These are phyloP conservation scores for Myanophis thanlyinensis DNA, from an alignment of 2,113 vertebrate species.

Conservation along the genomic window DNA sequence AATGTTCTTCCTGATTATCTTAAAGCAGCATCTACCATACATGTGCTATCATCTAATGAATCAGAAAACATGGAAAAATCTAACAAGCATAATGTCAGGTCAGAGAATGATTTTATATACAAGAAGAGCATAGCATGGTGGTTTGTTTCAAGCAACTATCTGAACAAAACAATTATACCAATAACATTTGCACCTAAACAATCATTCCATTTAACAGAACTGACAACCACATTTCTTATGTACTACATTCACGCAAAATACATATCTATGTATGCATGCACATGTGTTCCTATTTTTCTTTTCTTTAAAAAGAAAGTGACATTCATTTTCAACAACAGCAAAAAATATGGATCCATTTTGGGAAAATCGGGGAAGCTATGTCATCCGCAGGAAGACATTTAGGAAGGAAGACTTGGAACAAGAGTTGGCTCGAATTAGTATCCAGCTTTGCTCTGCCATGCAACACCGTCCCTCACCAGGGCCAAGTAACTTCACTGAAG, in stretches of 20 bases:
- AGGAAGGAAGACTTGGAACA: background rate
- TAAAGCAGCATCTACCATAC: background rate
- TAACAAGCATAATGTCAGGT: background rate
- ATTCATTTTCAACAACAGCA: background rate
- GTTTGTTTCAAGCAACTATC: background rate
- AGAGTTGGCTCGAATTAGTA: background rate
- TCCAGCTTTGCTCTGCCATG: background rate
- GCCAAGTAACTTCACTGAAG: background rate
- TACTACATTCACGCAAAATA: background rate
- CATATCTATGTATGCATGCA: background rate
- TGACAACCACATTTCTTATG: background rate
- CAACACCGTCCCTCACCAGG: background rate
- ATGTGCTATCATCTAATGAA: background rate
- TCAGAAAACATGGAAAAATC: background rate
- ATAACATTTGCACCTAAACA: background rate
- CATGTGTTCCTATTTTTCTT: background rate
- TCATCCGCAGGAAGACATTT: background rate
- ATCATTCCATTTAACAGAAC: background rate
- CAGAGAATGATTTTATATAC: background rate
- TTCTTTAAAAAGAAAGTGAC: slow-evolving; percentile 23
- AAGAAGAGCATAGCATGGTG: background rate
- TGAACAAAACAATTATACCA: background rate
- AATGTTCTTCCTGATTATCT: background rate
- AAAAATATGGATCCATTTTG: slow-evolving; percentile 10
- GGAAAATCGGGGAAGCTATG: background rate